Evolutionary conservation across 2,797 vertebrate genomes (phyloP).

Genomic region (Thripadectes ignobilis): DNA sequence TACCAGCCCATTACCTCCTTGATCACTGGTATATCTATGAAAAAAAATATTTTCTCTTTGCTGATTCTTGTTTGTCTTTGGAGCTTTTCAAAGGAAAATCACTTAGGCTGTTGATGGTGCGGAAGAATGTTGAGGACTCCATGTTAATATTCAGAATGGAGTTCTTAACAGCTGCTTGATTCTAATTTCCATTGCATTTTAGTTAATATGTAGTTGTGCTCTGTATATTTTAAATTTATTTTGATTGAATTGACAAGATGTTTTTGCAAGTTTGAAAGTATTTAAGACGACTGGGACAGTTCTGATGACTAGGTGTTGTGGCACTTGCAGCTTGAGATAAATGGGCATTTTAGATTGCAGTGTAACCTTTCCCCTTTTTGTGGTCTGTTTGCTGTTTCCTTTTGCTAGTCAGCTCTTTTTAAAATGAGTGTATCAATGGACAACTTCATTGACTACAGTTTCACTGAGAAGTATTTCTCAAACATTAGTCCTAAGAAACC

Average conservation of each 20-base stretch:
- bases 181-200: not conserved
- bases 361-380: not conserved
- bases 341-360: not conserved
- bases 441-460: not conserved
- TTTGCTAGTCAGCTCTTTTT: not conserved
- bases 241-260: not conserved
- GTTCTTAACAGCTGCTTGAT: not conserved
- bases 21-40: not conserved
- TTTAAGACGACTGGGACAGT: not conserved
- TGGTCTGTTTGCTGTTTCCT: not conserved
- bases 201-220: not conserved
- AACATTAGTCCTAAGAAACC: not conserved
- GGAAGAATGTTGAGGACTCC: not conserved
- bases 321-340: not conserved
- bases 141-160: not conserved
- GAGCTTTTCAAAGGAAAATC: not conserved
- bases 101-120: not conserved
- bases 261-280: not conserved
- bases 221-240: not conserved
- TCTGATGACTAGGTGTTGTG: not conserved
- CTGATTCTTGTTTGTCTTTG: not conserved
- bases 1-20: not conserved
- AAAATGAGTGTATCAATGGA: rapidly evolving
- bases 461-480: not conserved
- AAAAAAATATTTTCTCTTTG: not conserved